Conservation (phyloP, 2,888 invertebrate species). For the Drosophila yooni region DNA sequence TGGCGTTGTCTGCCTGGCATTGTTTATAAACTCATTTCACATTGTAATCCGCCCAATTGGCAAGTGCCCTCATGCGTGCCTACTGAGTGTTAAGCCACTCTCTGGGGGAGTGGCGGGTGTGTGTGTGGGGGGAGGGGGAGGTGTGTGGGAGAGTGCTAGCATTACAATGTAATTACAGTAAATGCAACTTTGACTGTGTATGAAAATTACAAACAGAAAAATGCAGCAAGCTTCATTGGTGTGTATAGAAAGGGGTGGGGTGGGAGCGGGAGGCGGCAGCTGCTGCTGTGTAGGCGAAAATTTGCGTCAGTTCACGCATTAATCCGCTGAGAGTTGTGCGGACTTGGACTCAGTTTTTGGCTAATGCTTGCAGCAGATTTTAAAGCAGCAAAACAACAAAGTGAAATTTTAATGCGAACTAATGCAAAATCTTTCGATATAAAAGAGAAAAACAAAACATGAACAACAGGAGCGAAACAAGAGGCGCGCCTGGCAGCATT, state of each 20-base stretch:
- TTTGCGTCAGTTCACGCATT: constrained; percentile 19
- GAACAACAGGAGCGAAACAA: constrained; percentile 25
- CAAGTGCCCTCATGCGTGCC: constrained; percentile 66
- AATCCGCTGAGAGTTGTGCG: constrained; percentile 1
- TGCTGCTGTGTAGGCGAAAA: constrained; percentile 62
- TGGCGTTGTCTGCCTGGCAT: constrained; percentile 61
- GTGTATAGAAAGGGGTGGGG: background rate
- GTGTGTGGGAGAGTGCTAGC: constrained; percentile 29
- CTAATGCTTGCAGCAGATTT: constrained; percentile 20
- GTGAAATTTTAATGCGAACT: constrained; percentile 80
- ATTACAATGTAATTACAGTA: constrained; percentile 77
- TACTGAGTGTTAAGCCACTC: constrained; percentile 47
- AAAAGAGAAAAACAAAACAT: constrained; percentile 17
- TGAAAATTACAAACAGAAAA: constrained; percentile 55
- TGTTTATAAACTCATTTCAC: constrained; percentile 80
- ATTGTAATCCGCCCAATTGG: constrained; percentile 79
- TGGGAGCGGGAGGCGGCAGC: background rate
- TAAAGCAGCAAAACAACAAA: constrained; percentile 70
- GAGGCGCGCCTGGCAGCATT: constrained; percentile 34
- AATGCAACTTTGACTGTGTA: constrained; percentile 74
- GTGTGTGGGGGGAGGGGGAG: background rate
- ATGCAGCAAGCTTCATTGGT: constrained; percentile 43
- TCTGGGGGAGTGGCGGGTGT: background rate
- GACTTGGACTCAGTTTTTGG: background rate
- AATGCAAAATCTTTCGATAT: constrained; percentile 76